phyloP scores from a whole-genome alignment of 2,113 vertebrate genomes.

The Hippolais icterina region DNA sequence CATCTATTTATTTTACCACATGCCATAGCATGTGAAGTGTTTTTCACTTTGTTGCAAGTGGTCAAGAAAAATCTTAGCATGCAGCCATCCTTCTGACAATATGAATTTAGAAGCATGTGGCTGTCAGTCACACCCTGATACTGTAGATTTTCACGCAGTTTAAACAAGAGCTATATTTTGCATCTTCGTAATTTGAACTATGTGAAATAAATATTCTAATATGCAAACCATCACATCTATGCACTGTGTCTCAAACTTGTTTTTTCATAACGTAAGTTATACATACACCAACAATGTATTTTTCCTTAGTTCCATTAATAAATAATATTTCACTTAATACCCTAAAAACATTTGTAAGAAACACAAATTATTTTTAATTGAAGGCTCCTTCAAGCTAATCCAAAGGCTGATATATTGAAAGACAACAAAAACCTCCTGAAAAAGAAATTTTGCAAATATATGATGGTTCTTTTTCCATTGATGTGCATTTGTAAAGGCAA shows the following conservation, averaged over 20 bases:
- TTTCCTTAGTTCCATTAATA: background rate
- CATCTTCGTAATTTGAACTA: background rate
- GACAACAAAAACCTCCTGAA: background rate
- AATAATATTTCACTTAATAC: background rate
- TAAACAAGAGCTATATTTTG: constrained; percentile 8
- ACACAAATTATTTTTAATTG: background rate
- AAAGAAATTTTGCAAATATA: background rate
- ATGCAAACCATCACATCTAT: background rate
- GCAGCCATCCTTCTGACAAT: background rate
- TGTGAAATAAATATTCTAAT: background rate
- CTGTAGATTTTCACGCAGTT: background rate
- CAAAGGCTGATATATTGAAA: background rate
- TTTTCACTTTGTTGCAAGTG: background rate
- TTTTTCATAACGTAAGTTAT: background rate
- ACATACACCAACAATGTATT: background rate
- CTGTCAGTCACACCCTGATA: background rate
- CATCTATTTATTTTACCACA: background rate
- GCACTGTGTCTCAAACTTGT: background rate
- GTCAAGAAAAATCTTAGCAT: background rate
- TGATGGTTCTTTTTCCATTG: background rate
- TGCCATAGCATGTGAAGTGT: background rate
- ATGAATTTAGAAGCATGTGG: background rate
- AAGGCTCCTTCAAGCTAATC: background rate
- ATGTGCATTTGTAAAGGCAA: background rate
- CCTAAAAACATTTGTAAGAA: background rate